These are phyloP conservation scores for Ammodytes dubius DNA, from an alignment of 2,113 vertebrate species.

Conservation along the genomic window DNA sequence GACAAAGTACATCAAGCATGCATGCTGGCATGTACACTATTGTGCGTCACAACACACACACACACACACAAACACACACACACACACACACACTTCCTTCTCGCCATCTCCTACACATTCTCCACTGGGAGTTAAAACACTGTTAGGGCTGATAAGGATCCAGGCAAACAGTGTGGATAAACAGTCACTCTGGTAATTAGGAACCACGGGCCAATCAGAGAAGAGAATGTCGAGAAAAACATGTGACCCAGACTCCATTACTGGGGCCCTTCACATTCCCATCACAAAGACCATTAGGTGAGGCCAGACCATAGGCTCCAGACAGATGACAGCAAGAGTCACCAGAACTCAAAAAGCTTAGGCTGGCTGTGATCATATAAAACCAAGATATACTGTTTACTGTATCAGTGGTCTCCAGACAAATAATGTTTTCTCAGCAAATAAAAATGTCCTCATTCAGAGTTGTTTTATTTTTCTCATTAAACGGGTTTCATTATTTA, in stretches of 20 bases:
- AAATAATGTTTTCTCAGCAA: background rate
- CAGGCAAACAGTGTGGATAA: conserved; percentile 81
- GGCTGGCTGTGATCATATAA: background rate
- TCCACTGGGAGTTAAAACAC: conserved; percentile 81
- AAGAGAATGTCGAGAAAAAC: conserved; percentile 67
- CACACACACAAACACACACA: conserved; percentile 44
- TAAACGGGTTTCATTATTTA: too few species aligned
- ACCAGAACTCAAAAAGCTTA: conserved; percentile 11
- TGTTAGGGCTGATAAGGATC: conserved; percentile 82
- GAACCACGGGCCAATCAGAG: conserved; percentile 70
- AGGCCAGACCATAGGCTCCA: conserved; percentile 25
- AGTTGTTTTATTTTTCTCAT: background rate
- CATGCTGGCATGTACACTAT: conserved; percentile 55
- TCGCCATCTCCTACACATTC: conserved; percentile 80
- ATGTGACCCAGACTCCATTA: conserved; percentile 76
- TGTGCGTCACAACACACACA: conserved; percentile 59
- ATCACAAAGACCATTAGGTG: conserved; percentile 62
- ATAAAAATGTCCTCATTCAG: too few species aligned
- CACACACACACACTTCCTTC: conserved; percentile 66
- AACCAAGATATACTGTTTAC: background rate
- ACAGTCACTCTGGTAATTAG: conserved; percentile 81
- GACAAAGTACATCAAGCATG: conserved; percentile 70
- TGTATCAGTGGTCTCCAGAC: background rate
- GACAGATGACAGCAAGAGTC: conserved; percentile 2
- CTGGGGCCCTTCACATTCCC: conserved; percentile 61